These are phyloP conservation scores for Sebastes reedi DNA, from an alignment of 2,797 vertebrate genomes.

Conservation along the genomic window DNA sequence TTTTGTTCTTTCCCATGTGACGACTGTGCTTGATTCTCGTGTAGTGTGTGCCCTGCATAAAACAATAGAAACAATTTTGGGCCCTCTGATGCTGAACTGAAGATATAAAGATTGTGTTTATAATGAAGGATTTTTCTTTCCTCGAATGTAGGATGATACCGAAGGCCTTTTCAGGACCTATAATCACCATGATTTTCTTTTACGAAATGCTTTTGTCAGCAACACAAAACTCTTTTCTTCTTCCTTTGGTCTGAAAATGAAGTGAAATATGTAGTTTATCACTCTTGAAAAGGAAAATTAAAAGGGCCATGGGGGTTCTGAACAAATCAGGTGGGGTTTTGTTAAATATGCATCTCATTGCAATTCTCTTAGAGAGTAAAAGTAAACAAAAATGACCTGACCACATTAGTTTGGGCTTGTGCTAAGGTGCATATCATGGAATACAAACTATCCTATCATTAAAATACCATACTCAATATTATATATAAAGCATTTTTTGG, in stretches of 20 bases:
- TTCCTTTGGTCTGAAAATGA: background rate
- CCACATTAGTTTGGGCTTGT: background rate
- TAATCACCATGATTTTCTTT: background rate
- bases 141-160: background rate
- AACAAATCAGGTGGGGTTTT: background rate
- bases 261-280: background rate
- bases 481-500: background rate
- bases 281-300: background rate
- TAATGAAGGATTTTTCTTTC: background rate
- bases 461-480: background rate
- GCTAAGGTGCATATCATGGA: background rate
- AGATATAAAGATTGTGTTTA: background rate
- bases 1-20: background rate
- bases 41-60: too few species aligned
- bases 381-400: background rate
- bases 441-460: background rate
- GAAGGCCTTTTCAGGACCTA: background rate
- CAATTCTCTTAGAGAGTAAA: background rate
- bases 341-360: background rate
- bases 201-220: background rate
- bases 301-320: background rate
- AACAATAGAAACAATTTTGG: background rate
- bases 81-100: background rate
- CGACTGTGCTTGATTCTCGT: too few species aligned
- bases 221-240: background rate